phyloP scores from a whole-genome alignment of 2,113 vertebrate species.

The Prinia subflava region DNA sequence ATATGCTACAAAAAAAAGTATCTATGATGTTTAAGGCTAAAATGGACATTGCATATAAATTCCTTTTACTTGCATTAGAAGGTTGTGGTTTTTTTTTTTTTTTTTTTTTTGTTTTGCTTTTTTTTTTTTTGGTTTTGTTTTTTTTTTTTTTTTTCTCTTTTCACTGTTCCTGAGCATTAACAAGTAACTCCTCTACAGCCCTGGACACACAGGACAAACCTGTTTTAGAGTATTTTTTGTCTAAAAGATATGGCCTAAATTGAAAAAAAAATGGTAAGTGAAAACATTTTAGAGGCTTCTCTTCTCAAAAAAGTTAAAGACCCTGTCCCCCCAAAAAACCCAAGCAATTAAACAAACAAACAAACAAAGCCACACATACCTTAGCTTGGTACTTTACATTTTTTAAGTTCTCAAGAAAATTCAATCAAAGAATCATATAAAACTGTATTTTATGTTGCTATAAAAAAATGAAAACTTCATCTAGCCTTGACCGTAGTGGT shows the following conservation, averaged over 20 bases:
- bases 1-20: rapidly evolving
- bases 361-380: too few relatives aligned
- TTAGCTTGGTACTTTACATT: rapidly evolving
- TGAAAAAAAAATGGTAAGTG: rapidly evolving
- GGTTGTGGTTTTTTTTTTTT: too few relatives aligned
- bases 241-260: neutral
- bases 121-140: too few relatives aligned
- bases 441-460: neutral
- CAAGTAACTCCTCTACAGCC: neutral
- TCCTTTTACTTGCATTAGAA: neutral
- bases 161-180: neutral
- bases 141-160: neutral
- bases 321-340: rapidly evolving
- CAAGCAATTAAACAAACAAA: neutral
- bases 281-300: neutral
- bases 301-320: neutral
- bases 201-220: neutral
- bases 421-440: neutral
- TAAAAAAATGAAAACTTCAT: neutral
- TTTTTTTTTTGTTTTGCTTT: too few relatives aligned
- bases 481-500: neutral
- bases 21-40: neutral
- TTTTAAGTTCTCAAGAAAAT: neutral
- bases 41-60: neutral
- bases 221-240: neutral